phyloP scores from a whole-genome alignment of 2,113 vertebrate genomes.

The Malurus melanocephalus region DNA sequence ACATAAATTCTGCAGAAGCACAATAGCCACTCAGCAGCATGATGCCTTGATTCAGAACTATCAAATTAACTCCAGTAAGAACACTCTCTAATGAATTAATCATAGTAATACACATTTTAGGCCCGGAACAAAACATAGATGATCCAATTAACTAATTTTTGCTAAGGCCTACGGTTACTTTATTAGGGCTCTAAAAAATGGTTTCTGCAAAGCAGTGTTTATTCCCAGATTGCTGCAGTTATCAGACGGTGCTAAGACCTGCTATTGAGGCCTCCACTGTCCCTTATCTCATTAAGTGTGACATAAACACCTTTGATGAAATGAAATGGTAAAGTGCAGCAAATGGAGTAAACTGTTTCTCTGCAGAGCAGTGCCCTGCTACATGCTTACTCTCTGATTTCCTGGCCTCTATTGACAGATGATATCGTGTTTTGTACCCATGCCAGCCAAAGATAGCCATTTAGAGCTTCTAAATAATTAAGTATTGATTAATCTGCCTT shows the following conservation, averaged over 20 bases:
- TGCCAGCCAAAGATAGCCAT: slow-evolving; percentile 60
- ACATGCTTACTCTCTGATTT: slow-evolving; percentile 59
- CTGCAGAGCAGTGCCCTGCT: slow-evolving; percentile 20
- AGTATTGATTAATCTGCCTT: slow-evolving; percentile 72
- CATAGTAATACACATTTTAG: not conserved
- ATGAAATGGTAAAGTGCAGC: slow-evolving; percentile 61
- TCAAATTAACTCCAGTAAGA: slow-evolving; percentile 41
- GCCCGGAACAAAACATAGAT: not conserved
- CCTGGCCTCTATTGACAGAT: slow-evolving; percentile 57
- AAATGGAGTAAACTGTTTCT: slow-evolving; percentile 39
- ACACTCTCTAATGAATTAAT: slow-evolving; percentile 26
- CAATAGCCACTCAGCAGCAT: not conserved
- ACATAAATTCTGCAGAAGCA: not conserved
- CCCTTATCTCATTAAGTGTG: slow-evolving; percentile 65
- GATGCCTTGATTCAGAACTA: slow-evolving; percentile 8
- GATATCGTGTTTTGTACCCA: slow-evolving; percentile 46
- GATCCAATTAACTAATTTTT: slow-evolving; percentile 37
- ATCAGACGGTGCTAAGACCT: slow-evolving; percentile 42
- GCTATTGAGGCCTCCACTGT: slow-evolving; percentile 18
- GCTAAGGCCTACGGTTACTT: slow-evolving; percentile 26
- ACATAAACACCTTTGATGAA: slow-evolving; percentile 69
- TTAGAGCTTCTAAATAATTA: slow-evolving; percentile 75
- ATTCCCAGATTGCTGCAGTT: slow-evolving; percentile 49
- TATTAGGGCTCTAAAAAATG: slow-evolving; percentile 35
- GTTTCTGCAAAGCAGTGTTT: slow-evolving; percentile 32